phyloP scores from a whole-genome alignment of 2,797 vertebrate genomes.

The Falco peregrinus region DNA sequence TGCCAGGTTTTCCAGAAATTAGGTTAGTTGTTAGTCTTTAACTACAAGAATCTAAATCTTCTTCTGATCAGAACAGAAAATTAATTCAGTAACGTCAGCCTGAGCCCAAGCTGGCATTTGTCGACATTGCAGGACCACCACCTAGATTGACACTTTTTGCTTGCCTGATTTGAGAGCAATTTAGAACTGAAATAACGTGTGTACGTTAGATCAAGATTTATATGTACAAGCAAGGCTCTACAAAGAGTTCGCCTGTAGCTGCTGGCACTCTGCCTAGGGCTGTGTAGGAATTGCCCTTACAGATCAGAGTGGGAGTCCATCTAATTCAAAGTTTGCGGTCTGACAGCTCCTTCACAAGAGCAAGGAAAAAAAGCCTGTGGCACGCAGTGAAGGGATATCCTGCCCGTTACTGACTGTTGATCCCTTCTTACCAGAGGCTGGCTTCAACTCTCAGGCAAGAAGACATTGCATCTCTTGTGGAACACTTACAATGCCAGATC shows the following conservation, averaged over 20 bases:
- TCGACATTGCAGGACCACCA: neutral
- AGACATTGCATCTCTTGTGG: neutral
- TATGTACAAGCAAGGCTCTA: neutral
- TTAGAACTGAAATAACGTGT: neutral
- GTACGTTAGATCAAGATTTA: neutral
- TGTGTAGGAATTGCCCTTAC: neutral
- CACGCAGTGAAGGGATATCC: neutral
- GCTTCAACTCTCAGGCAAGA: neutral
- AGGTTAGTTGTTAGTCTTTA: neutral
- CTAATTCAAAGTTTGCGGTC: neutral
- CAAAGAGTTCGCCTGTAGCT: neutral
- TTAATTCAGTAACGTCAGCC: neutral
- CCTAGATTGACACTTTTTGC: neutral
- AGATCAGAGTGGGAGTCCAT: neutral
- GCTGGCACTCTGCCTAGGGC: conserved; percentile 17
- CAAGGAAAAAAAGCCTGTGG: neutral
- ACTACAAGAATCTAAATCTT: neutral
- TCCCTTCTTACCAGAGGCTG: neutral
- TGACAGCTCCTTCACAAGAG: neutral
- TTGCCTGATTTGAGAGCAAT: neutral
- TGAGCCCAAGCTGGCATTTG: neutral
- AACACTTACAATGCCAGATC: neutral
- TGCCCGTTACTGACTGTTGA: neutral
- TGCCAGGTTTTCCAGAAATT: neutral
- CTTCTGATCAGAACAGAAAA: neutral